These are phyloP conservation scores for Charadrius vociferus DNA, from an alignment of 2,113 vertebrate genomes.

Conservation along the genomic window DNA sequence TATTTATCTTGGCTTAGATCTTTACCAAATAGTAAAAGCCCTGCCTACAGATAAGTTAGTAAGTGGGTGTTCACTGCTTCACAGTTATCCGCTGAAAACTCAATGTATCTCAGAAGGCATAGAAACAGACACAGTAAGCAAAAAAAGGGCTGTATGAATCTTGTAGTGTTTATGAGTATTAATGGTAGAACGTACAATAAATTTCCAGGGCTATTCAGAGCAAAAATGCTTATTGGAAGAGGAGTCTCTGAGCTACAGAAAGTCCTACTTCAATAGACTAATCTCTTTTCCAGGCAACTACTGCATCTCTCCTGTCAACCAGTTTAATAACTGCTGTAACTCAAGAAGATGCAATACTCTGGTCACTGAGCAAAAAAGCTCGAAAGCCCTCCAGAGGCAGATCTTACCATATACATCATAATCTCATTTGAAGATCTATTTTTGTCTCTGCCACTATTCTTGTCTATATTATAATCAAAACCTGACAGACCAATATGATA, in stretches of 20 bases:
- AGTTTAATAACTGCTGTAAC: conserved; percentile 61
- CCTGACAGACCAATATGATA: background rate
- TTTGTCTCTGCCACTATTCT: background rate
- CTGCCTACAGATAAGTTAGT: background rate
- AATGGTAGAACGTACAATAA: conserved; percentile 13
- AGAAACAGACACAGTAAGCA: conserved; percentile 18
- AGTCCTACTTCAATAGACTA: conserved; percentile 45
- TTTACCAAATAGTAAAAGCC: background rate
- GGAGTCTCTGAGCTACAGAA: conserved; percentile 31
- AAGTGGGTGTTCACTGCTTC: background rate
- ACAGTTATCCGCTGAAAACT: background rate
- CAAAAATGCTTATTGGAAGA: conserved; percentile 44
- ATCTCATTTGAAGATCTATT: background rate
- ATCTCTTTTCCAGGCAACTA: conserved; percentile 60
- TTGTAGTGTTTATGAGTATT: background rate
- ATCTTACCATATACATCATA: background rate
- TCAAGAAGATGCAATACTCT: conserved; percentile 38
- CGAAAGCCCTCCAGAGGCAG: background rate
- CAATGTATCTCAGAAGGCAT: background rate
- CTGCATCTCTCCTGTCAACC: conserved; percentile 46
- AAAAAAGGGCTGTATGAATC: background rate
- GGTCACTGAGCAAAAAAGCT: background rate
- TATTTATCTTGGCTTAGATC: background rate
- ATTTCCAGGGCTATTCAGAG: conserved; percentile 26
- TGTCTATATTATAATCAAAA: background rate